Percentiles rank a stretch among this genome's conserved stretches.
Conservation (phyloP, 2,888 invertebrate species). For the Meiosimyza platycephala region DNA sequence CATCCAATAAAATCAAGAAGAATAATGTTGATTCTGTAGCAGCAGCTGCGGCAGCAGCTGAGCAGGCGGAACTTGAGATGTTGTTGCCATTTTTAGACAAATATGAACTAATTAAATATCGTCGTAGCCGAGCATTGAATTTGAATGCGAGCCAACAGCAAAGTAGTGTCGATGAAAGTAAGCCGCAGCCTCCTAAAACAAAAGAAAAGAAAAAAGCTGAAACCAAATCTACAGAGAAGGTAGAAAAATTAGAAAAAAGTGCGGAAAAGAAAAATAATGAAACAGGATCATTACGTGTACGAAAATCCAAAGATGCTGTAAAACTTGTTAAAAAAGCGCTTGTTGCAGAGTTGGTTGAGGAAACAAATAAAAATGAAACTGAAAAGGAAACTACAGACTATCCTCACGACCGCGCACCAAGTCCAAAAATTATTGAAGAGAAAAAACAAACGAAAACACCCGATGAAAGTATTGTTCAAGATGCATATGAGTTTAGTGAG, state of each 20-base stretch:
- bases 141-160: conserved; percentile 42
- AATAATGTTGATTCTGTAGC: conserved; percentile 51
- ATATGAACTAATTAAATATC: conserved; percentile 73
- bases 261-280: conserved; percentile 22
- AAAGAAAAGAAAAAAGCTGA: conserved; percentile 22
- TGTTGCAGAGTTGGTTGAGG: conserved; percentile 26
- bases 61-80: conserved; percentile 62
- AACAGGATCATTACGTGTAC: neutral
- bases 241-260: conserved; percentile 1
- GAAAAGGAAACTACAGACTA: conserved; percentile 38
- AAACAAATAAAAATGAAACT: conserved; percentile 32
- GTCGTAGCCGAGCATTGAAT: conserved; percentile 70
- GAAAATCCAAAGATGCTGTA: conserved; percentile 32
- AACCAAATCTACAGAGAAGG: conserved; percentile 28
- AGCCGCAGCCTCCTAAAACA: conserved; percentile 38
- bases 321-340: conserved; percentile 10
- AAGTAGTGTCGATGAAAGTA: conserved; percentile 47
- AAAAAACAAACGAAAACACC: conserved; percentile 32
- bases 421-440: conserved; percentile 29
- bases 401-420: conserved; percentile 29
- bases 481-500: conserved; percentile 4
- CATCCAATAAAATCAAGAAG: conserved; percentile 39
- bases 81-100: conserved; percentile 69
- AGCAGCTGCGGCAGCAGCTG: conserved; percentile 56
- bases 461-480: conserved; percentile 17